phyloP scores from a whole-genome alignment of 1,140 invertebrate species.

The Drosophila pallidifrons region DNA sequence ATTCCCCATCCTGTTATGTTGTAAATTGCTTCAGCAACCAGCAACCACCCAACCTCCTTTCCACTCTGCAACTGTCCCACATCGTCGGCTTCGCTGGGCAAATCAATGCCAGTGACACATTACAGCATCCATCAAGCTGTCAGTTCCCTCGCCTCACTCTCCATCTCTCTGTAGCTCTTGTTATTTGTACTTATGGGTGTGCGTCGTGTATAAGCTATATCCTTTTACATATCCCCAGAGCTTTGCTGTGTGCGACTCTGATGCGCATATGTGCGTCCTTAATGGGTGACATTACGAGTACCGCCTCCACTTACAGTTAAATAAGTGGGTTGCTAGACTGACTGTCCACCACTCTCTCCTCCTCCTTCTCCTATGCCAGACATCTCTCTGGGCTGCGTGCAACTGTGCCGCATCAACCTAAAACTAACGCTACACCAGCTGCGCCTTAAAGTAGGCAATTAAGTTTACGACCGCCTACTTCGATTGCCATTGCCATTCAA shows the following conservation, averaged over 20 bases:
- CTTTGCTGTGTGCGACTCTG: constrained; percentile 34
- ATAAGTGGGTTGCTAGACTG: constrained; percentile 26
- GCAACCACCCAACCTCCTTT: not conserved
- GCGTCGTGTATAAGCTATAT: constrained; percentile 23
- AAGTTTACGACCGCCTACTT: constrained; percentile 62
- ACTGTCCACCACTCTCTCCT: not conserved
- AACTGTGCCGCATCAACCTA: constrained; percentile 44
- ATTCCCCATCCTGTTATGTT: constrained; percentile 36
- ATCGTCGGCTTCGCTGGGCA: constrained; percentile 26
- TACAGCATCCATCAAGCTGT: constrained; percentile 76
- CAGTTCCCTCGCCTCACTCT: constrained; percentile 29
- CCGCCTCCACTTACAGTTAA: constrained; percentile 33
- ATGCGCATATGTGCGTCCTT: constrained; percentile 63
- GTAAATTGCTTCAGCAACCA: constrained; percentile 13
- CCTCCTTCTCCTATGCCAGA: too few species aligned
- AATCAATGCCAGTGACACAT: constrained; percentile 80
- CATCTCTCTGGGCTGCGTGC: constrained; percentile 7
- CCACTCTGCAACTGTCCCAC: not conserved
- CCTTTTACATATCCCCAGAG: constrained; percentile 68
- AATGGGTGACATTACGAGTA: constrained; percentile 71
- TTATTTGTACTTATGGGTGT: constrained; percentile 38
- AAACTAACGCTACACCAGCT: constrained; percentile 62
- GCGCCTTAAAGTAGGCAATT: constrained; percentile 69
- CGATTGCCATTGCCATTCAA: not conserved
- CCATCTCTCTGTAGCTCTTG: constrained; percentile 22